Base-by-base conservation (phyloP, 2,888 invertebrate genomes). In the Nomada fabriciana region DNA sequence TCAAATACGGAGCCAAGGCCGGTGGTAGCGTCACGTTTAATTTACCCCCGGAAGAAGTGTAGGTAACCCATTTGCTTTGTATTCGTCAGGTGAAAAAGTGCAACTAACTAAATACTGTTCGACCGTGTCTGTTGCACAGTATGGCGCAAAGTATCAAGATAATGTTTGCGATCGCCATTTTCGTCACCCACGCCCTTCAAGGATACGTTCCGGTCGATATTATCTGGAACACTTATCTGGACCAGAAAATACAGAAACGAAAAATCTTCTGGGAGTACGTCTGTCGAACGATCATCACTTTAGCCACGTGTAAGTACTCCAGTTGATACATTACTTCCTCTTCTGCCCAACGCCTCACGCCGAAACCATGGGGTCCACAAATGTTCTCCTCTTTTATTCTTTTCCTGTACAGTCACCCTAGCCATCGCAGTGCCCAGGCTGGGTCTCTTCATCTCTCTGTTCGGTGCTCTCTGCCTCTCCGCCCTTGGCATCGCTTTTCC, bases 201-300 rank as follows among this genome's bases (percentile, higher is more conserved):
- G 97, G 98, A 89, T 98, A 97, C 93, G 98, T 98, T 2, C 98
- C 98, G 0, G 96, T 98, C 85, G 96, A 96, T 85, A 97, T 98
- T 69, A 94, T 98, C 29, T 97, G 97, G 97, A 96, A 92, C 68
- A 91, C 92, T 20, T 93, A 93, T 53, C 79, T 93, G 11, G 86
- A 92, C 36, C 88, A 90, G 29, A 90, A 90, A 53, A 77, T 93
- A 53, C 89, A 91, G 23, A 91, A 88, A 2, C 94, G 94, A 57
- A 93, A 94, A 59, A 64, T 94, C 13, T 86, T 94, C 2, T 94
- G 95, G 88, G 95, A 96, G 89, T 95, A 95, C 88, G 90, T 94
- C 13, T 94, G 95, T 82, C 92, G 96, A 60, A 94, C 95, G 4
- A 73, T 92, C 7, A 94, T 95, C 60, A 95, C 96, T 2, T 76